Conservation (phyloP, 1,140 invertebrate genomes). For the Zophobas atratus region DNA sequence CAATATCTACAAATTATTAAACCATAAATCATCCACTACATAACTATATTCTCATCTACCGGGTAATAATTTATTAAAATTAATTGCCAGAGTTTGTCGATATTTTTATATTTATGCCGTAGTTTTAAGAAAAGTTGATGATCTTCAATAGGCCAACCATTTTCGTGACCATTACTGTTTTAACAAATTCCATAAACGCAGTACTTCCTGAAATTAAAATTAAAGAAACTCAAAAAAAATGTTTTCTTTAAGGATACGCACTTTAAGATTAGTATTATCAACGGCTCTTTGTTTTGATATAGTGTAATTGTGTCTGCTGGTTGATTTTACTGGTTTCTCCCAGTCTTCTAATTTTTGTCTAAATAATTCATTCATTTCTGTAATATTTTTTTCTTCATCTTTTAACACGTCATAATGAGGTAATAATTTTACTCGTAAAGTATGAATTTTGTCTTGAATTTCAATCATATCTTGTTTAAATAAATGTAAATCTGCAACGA, state of each 20-base stretch:
- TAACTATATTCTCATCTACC: constrained; percentile 43
- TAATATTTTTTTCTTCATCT: constrained; percentile 62
- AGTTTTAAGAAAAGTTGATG: constrained; percentile 69
- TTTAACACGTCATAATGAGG: constrained; percentile 61
- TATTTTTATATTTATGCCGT: constrained; percentile 67
- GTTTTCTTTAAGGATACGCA: not conserved
- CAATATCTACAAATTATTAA: constrained; percentile 62
- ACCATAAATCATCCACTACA: too few relatives aligned
- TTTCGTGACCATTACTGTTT: constrained; percentile 67
- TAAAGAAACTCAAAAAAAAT: constrained; percentile 31
- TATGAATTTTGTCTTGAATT: constrained; percentile 67
- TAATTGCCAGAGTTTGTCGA: constrained; percentile 54
- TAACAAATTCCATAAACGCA: constrained; percentile 70
- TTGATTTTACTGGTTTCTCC: constrained; percentile 60
- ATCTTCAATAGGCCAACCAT: constrained; percentile 71
- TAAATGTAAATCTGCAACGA: constrained; percentile 67
- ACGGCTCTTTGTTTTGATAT: too few relatives aligned
- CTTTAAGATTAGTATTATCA: too few relatives aligned
- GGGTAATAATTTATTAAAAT: constrained; percentile 60
- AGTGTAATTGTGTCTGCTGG: too few relatives aligned
- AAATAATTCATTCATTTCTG: constrained; percentile 61
- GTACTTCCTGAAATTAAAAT: constrained; percentile 66
- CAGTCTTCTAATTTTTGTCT: constrained; percentile 57
- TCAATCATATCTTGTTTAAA: constrained; percentile 67
- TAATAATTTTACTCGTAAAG: constrained; percentile 63